phyloP scores from a whole-genome alignment of 2,888 invertebrate species.

The Andrena praecox region DNA sequence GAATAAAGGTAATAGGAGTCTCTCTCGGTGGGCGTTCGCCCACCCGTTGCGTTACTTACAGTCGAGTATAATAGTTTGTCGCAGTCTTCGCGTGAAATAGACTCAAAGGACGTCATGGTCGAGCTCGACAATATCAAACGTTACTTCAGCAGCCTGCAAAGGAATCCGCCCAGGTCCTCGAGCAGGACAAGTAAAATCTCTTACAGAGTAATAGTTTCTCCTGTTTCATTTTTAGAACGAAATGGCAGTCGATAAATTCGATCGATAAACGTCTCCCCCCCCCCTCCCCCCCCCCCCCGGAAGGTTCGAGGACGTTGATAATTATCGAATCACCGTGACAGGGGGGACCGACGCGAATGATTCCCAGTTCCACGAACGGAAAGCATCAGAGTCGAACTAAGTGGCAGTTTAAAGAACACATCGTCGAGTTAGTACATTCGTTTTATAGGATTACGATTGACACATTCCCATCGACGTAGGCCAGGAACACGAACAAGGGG shows the following conservation, averaged over 20 bases:
- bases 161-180: neutral
- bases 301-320: conserved; percentile 6
- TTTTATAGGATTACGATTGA: conserved; percentile 35
- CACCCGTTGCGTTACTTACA: conserved; percentile 11
- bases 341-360: neutral
- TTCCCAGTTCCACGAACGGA: conserved; percentile 1
- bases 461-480: conserved; percentile 52
- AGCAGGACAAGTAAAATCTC: conserved; percentile 4
- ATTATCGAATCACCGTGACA: neutral
- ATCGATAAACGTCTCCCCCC: neutral
- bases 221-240: conserved; percentile 17
- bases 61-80: conserved; percentile 14
- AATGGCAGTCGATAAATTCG: conserved; percentile 42
- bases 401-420: conserved; percentile 67
- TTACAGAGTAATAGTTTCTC: conserved; percentile 6
- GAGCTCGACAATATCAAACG: conserved; percentile 1
- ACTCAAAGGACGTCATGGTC: conserved; percentile 34
- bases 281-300: too few relatives aligned
- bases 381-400: conserved; percentile 24
- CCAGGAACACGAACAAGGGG: conserved; percentile 61
- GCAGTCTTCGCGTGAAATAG: conserved; percentile 39
- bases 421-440: conserved; percentile 40
- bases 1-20: conserved; percentile 41
- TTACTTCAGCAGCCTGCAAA: conserved; percentile 14
- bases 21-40: neutral